Conservation (phyloP, 2,113 vertebrate species). For the Picathartes gymnocephalus region DNA sequence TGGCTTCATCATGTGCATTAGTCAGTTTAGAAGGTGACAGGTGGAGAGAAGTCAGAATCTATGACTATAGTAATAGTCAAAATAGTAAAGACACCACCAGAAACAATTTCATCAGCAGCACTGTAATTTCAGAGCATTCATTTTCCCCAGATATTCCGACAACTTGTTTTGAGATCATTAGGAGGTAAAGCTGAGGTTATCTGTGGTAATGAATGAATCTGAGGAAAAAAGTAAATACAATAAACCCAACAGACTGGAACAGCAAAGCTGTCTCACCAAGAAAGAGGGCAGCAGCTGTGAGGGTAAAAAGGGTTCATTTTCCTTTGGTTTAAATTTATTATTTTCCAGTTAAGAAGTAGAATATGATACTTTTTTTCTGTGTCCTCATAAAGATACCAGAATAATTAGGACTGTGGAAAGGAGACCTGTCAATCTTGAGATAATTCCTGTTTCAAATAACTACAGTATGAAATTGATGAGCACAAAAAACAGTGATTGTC, state of each 20-base stretch:
- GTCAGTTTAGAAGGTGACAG: neutral
- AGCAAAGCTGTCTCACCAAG: neutral
- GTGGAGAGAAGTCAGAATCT: neutral
- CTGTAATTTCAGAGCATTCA: neutral
- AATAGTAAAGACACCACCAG: neutral
- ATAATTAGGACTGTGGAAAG: neutral
- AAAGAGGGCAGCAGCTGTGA: neutral
- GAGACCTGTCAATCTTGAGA: neutral
- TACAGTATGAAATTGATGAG: neutral
- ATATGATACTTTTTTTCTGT: neutral
- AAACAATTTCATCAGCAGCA: neutral
- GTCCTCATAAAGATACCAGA: neutral
- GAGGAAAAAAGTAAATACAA: neutral
- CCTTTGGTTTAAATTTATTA: neutral
- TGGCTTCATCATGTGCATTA: rapidly evolving
- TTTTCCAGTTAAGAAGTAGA: neutral
- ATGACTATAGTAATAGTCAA: neutral
- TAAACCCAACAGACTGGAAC: neutral
- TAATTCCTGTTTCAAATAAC: neutral
- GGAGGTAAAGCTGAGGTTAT: neutral
- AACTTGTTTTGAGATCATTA: neutral
- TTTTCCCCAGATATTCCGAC: neutral
- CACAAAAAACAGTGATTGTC: rapidly evolving
- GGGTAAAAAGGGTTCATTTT: neutral
- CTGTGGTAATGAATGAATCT: neutral